Base-by-base conservation (phyloP, 2,888 invertebrate genomes). In the Philereme vetulata region DNA sequence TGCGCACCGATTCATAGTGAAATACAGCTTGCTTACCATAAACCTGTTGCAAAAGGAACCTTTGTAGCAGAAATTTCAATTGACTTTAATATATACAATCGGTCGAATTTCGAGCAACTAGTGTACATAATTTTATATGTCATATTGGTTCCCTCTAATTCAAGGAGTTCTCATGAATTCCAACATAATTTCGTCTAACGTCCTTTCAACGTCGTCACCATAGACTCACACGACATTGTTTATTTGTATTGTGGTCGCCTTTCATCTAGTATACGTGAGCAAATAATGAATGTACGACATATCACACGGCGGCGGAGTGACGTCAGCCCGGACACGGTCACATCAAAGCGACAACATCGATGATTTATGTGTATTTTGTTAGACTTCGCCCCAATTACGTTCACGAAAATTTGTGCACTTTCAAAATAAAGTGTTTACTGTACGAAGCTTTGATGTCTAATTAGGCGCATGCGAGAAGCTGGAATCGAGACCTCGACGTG, bases 191-290 rank as follows among this genome's bases (percentile, higher is more conserved):
- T 80, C 74, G 74, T 86, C 82, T 79, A 72, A 76, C 77, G 77
- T 80, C 81, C 82, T 82, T 85, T 88, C 80, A 81, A 80, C 81
- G 78, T 78, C 81, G 78, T 80, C 77, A 78, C 81, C 77, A 72
- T 77, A 81, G 82, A 75, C 74, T 84, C 84, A 82, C 82, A 85
- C 83, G 78, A 84, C 86, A 64, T 85, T 84, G 86, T 91, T 90
- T 90, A 90, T 91, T 90, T 90, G 86, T 90, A 82, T 84, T 88
- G 80, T 86, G 84, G 80, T 76, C 81, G 84, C 87, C 90, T 90
- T 91, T 90, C 90, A 91, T 91, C 90, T 88, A 85, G 72, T 82
- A 82, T 86, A 88, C 87, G 89, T 90, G 90, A 88, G 86, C 82
- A 87, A 91, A 90, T 90, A 88, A 90, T 85, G 85, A 88, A 87